These are phyloP conservation scores for Caenorhabditis wallacei DNA, from an alignment of 2,888 invertebrate genomes.

Conservation along the genomic window DNA sequence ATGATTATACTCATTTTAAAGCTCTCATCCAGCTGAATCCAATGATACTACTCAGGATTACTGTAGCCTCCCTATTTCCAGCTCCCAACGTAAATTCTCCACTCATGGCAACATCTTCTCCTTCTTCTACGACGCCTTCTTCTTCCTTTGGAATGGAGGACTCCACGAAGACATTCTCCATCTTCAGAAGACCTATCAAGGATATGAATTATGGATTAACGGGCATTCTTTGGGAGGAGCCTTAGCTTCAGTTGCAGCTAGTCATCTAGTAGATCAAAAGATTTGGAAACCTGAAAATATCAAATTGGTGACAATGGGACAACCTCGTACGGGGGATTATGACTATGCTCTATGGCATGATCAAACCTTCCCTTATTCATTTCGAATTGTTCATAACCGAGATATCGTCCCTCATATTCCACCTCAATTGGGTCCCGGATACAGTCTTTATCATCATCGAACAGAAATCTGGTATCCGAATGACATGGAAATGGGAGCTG, in stretches of 20 bases:
- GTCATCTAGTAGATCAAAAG: conserved; percentile 45
- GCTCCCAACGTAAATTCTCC: conserved; percentile 44
- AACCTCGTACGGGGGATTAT: conserved; percentile 70
- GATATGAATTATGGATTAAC: conserved; percentile 67
- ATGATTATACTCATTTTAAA: too few relatives aligned
- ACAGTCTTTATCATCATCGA: conserved; percentile 65
- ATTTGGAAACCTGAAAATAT: conserved; percentile 55
- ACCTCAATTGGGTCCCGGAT: conserved; percentile 54
- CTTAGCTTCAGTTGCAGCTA: conserved; percentile 70
- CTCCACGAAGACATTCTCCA: conserved; percentile 48
- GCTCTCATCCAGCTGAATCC: too few relatives aligned
- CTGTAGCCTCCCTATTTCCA: conserved; percentile 5
- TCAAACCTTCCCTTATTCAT: conserved; percentile 63
- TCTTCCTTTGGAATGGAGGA: conserved; percentile 62
- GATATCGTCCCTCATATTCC: conserved; percentile 71
- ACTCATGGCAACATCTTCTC: conserved; percentile 60
- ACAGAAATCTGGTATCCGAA: conserved; percentile 70
- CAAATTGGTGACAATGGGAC: conserved; percentile 73
- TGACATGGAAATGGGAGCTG: conserved; percentile 57
- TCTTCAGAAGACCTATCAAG: conserved; percentile 52
- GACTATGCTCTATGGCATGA: conserved; percentile 68
- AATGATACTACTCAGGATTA: too few relatives aligned
- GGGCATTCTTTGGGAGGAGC: conserved; percentile 72
- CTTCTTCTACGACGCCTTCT: conserved; percentile 71
- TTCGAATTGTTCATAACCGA: conserved; percentile 66